Evolutionary conservation across 2,888 invertebrate species (phyloP).

Genomic region (Drosophila diplacantha): DNA sequence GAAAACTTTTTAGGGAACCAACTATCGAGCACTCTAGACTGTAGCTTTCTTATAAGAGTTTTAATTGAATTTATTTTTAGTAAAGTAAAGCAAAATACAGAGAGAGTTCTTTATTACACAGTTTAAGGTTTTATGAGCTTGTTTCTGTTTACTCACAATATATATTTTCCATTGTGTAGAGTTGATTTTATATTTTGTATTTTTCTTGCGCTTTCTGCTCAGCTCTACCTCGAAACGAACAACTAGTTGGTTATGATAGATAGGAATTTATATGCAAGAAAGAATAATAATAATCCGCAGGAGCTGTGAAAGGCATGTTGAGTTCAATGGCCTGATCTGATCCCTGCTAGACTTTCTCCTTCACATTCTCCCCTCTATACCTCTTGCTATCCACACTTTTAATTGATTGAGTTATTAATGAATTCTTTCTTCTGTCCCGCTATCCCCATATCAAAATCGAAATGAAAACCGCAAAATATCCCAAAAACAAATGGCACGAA

Average conservation of each 20-base stretch:
- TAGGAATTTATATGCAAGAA: background rate
- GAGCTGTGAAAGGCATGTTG: constrained; percentile 5
- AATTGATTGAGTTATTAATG: constrained; percentile 19
- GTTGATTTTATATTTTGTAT: background rate
- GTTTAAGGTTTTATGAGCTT: background rate
- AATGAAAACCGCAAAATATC: constrained; percentile 14
- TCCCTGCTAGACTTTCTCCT: constrained; percentile 1
- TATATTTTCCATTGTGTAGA: background rate
- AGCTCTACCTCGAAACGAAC: background rate
- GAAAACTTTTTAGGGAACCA: background rate
- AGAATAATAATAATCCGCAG: background rate
- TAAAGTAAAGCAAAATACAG: background rate
- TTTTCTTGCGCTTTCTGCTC: background rate
- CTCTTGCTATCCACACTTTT: background rate
- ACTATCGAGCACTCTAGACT: too few relatives aligned
- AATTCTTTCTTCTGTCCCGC: constrained; percentile 29
- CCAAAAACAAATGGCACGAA: constrained; percentile 20
- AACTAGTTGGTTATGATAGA: background rate
- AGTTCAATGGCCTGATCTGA: constrained; percentile 4
- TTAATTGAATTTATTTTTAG: background rate
- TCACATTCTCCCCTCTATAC: background rate
- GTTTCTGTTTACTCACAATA: background rate
- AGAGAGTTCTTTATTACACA: background rate
- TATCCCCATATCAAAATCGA: constrained; percentile 3
- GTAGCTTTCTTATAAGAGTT: background rate